phyloP scores from a whole-genome alignment of 2,888 invertebrate species.

The Drosophila quinaria region DNA sequence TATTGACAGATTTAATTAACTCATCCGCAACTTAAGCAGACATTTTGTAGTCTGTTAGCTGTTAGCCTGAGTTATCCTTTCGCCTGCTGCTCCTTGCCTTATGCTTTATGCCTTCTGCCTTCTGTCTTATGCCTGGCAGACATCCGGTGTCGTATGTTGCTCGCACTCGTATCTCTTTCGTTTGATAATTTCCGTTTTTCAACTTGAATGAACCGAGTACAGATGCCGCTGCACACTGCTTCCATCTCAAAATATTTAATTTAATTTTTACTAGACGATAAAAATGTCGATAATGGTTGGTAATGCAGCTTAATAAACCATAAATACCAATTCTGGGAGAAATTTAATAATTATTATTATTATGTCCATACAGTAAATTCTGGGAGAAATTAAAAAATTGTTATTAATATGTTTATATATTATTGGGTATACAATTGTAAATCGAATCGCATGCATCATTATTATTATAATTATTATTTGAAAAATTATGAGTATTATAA shows the following conservation, averaged over 20 bases:
- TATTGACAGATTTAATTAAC: conserved; percentile 84
- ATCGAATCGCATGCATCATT: too few species aligned
- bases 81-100: conserved; percentile 44
- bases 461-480: too few species aligned
- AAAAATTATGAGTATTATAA: too few species aligned
- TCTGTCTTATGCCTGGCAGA: conserved; percentile 53
- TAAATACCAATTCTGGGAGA: too few species aligned
- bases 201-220: conserved; percentile 58
- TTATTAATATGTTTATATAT: too few species aligned
- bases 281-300: background rate
- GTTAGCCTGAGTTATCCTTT: conserved; percentile 58
- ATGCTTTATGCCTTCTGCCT: conserved; percentile 34
- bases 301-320: too few species aligned
- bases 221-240: conserved; percentile 57
- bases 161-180: conserved; percentile 71
- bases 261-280: background rate
- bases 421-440: too few species aligned
- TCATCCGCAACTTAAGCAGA: conserved; percentile 80
- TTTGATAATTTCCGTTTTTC: conserved; percentile 80
- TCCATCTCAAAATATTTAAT: background rate
- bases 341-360: too few species aligned
- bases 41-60: conserved; percentile 69
- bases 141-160: conserved; percentile 79
- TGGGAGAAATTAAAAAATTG: too few species aligned
- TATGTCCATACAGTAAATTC: too few species aligned